Percentiles rank a stretch among this genome's conserved stretches.
Conservation (phyloP, 2,797 vertebrate genomes). For the Hemitrygon akajei region DNA sequence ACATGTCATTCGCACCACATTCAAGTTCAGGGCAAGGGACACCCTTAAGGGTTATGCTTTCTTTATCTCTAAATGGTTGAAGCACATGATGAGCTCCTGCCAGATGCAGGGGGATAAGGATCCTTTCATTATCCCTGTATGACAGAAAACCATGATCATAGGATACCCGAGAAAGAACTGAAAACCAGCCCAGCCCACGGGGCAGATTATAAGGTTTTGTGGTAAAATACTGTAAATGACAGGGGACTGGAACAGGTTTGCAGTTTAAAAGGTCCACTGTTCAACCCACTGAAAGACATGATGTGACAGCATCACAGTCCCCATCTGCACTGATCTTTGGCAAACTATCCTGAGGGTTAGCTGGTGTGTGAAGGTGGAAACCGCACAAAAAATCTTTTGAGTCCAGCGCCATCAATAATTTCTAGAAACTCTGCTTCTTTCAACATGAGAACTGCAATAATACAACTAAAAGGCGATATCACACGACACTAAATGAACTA, state of each 20-base stretch:
- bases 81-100: slow-evolving; percentile 61
- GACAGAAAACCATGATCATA: slow-evolving; percentile 52
- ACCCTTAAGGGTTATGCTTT: slow-evolving; percentile 59
- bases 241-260: not conserved
- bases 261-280: slow-evolving; percentile 12
- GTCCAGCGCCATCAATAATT: not conserved
- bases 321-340: not conserved
- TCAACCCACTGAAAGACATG: not conserved
- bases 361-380: not conserved
- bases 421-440: not conserved
- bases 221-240: slow-evolving; percentile 12
- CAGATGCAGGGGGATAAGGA: slow-evolving; percentile 62
- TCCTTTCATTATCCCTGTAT: slow-evolving; percentile 54
- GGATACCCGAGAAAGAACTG: slow-evolving; percentile 28
- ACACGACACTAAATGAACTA: not conserved
- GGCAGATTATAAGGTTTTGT: slow-evolving; percentile 35
- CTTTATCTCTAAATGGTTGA: slow-evolving; percentile 64
- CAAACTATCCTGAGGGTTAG: not conserved
- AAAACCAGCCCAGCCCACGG: slow-evolving; percentile 22
- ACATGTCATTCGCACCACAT: slow-evolving; percentile 56
- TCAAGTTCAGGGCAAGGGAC: slow-evolving; percentile 55
- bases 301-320: not conserved
- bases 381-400: not conserved
- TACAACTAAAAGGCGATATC: not conserved
- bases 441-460: not conserved